A percentile compares a stretch with the other conserved stretches of the same genome.
Conservation (phyloP, 30 jellyfish, hydroid and myxozoan genomes). For the Aurelia coerulea region DNA sequence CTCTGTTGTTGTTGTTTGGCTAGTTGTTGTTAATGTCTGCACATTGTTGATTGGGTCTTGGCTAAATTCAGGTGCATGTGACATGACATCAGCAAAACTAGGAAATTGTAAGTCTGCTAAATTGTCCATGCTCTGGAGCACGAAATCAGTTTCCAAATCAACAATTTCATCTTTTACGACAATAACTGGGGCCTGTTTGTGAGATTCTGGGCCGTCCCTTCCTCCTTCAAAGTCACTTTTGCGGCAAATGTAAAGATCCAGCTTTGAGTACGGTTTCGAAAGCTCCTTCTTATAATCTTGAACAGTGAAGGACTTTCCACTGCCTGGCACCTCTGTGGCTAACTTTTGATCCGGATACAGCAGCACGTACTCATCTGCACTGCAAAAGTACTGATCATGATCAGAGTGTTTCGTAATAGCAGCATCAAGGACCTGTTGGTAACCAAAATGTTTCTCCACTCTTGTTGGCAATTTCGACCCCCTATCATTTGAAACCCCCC, state of each 20-base stretch:
- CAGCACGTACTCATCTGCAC: conserved; percentile 8
- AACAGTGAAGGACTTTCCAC: neutral
- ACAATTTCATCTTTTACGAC: conserved; percentile 5
- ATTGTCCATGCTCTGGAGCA: neutral
- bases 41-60: conserved; percentile 1
- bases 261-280: conserved; percentile 17
- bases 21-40: neutral
- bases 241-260: conserved; percentile 25
- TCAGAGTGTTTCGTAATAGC: conserved; percentile 31
- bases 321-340: conserved; percentile 27
- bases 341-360: conserved; percentile 17
- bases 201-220: neutral
- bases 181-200: conserved; percentile 15
- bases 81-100: neutral
- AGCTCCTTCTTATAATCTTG: conserved; percentile 25
- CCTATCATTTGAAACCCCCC: conserved; percentile 7
- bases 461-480: conserved; percentile 18
- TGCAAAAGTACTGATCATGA: conserved; percentile 49
- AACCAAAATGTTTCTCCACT: neutral
- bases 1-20: conserved; percentile 6
- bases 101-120: conserved; percentile 11
- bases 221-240: conserved; percentile 12
- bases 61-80: conserved; percentile 12
- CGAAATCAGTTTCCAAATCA: neutral
- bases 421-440: neutral